These are phyloP conservation scores for Cecidostiba fungosa DNA, from an alignment of 2,888 invertebrate species.

Conservation along the genomic window DNA sequence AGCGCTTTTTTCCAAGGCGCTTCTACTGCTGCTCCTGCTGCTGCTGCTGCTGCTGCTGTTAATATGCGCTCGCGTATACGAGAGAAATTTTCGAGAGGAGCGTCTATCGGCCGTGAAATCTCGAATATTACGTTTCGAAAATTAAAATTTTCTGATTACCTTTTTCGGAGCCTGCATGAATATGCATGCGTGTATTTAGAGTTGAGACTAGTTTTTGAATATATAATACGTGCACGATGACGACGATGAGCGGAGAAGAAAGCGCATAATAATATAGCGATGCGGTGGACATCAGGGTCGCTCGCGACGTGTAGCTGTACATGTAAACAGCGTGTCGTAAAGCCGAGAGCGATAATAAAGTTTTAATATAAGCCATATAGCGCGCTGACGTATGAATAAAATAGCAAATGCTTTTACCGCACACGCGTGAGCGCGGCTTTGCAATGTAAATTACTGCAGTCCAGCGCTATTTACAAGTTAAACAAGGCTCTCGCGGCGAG, in stretches of 20 bases:
- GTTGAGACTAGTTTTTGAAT: too few species aligned
- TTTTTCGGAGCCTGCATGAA: neutral
- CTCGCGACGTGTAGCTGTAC: constrained; percentile 3
- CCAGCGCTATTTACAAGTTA: constrained; percentile 49
- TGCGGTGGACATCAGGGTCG: neutral
- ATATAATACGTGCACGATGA: too few species aligned
- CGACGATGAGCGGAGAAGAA: too few species aligned
- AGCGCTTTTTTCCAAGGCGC: neutral
- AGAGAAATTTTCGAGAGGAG: neutral
- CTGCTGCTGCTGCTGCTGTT: neutral
- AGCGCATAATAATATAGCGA: too few species aligned
- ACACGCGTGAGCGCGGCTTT: constrained; percentile 12
- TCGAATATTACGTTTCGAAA: neutral
- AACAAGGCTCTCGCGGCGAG: neutral
- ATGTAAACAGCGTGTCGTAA: constrained; percentile 36
- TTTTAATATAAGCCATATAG: constrained; percentile 56
- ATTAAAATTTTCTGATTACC: neutral
- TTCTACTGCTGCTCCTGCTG: too few species aligned
- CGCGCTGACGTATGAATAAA: constrained; percentile 56
- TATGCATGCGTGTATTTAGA: too few species aligned
- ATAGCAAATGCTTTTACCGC: constrained; percentile 55
- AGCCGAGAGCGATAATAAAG: constrained; percentile 55
- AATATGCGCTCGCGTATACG: neutral
- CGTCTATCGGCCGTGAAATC: neutral
- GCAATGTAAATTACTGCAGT: constrained; percentile 51